Base-by-base conservation (phyloP, 2,888 invertebrate species). In the Chorisops tibialis region DNA sequence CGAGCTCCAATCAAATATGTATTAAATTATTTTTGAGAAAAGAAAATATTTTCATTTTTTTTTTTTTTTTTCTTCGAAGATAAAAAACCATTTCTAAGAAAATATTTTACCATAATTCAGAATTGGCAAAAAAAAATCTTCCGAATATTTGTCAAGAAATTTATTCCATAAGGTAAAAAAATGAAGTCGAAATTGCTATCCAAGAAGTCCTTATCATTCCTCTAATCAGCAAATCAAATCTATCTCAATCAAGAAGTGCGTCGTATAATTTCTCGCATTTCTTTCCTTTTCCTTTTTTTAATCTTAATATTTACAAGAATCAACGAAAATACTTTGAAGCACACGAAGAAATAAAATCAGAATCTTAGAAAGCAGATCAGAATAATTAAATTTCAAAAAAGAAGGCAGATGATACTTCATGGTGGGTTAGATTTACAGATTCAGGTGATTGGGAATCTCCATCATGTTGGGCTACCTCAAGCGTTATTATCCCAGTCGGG, bases 221-320 rank as follows among this genome's bases (percentile, higher is more conserved):
- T 21, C 38, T 52, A 39, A 52, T 52, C 39, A 52, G 39, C 19
- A 52, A 52, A 52, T 39, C 19, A 52, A 52, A 52, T 52, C 52
- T 18, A 50, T 9, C 18, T 38, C 21, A 52, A 52, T 52, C 52
- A 52, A 52, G 30, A 5, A 30, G 30, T 30, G 30, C 30, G 30
- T 30, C 30, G 9, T 30, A 30, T 30, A 30, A 30, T 30, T 24
- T 48, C 35, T 52, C 11, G 9, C 38, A 39, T 38, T 38, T 38
- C 38, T 38, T 38, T n/a, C 19, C 1, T 19, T 16, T n/a, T 35
- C n/a, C n/a, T n/a, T n/a, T n/a, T n/a, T n/a, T n/a, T n/a, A n/a
- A n/a, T n/a, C n/a, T 49, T 1, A 21, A 38, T 52, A 52, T 52
- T 52, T 52, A 21, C 52, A 52, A 7, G 5, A 30, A 52, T 37